Base-by-base conservation (phyloP, 2,797 vertebrate species). In the Amniataba percoides region DNA sequence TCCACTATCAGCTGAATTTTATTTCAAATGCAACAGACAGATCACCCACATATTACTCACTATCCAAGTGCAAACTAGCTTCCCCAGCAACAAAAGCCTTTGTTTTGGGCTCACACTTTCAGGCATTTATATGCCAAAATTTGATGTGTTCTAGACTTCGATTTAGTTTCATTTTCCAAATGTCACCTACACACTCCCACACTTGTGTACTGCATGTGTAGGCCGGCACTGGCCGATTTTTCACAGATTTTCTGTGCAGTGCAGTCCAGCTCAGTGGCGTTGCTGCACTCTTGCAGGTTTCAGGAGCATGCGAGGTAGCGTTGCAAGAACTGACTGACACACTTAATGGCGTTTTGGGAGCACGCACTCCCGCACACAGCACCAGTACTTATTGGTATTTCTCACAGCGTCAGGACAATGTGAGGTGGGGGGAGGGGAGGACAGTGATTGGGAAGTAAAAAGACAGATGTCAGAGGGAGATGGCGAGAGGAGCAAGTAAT, bases 301-400 rank as follows among this genome's bases (percentile, higher is more conserved):
- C 93, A 91, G 66, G 89, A 92, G 7, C 83, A 89, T 52, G 96
- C 89, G 31, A 96, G 27, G 75, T 94, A 96, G 74, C 95, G 96
- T 39, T 93, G 95, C 77, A 96, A 94, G 80, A 95, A 94, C 90
- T 96, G 95, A 83, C 94, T 95, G 74, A 95, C 95, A 19, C 96
- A 96, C 91, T 95, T 95, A 87, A 21, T 95, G 90, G 61, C 95
- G 88, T 83, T 96, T 96, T 80, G 88, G 89, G 60, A 95, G 86
- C 27, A 31, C 27, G 5, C 27, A 31, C 74, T 80, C 86, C 1
- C 72, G 74, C 87, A 96, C 93, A 71, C 90, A 91, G 87, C 80
- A 83, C 95, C 95, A 96, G 77, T 95, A 94, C 74, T 93, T 95
- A 64, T 74, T 77, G 95, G 72, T 96, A 95, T 81, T 86, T 85